These are phyloP conservation scores for Tychaedon coryphoeus DNA, from an alignment of 2,113 vertebrate genomes.

Conservation along the genomic window DNA sequence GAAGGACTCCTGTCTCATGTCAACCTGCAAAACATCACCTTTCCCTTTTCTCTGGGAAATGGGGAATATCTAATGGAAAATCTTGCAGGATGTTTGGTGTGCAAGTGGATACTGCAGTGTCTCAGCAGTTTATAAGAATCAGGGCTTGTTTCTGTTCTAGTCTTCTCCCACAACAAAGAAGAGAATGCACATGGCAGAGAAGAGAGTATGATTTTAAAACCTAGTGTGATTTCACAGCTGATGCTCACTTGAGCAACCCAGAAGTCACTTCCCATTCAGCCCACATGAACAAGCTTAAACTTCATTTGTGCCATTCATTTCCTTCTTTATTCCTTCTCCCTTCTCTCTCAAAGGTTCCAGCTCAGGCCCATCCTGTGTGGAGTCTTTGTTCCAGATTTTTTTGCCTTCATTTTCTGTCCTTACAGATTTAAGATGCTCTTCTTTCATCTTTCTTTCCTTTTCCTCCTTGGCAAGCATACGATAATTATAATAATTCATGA, in stretches of 20 bases:
- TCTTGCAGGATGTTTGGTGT: background rate
- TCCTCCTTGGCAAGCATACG: slow-evolving; percentile 70
- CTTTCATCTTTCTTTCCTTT: slow-evolving; percentile 34
- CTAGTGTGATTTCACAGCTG: slow-evolving; percentile 7
- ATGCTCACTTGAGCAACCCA: background rate
- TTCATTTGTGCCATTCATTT: slow-evolving; percentile 15
- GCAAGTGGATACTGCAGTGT: background rate
- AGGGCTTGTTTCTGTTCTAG: background rate
- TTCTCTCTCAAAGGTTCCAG: background rate
- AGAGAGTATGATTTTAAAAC: background rate
- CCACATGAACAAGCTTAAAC: background rate
- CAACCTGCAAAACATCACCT: background rate
- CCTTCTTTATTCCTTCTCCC: slow-evolving; percentile 17
- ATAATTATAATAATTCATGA: slow-evolving; percentile 83
- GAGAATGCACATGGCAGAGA: background rate
- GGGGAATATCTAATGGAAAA: background rate
- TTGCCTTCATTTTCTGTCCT: slow-evolving; percentile 36
- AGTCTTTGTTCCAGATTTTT: background rate
- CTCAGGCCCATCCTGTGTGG: slow-evolving; percentile 23
- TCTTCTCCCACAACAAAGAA: background rate
- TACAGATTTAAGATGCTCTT: slow-evolving; percentile 27
- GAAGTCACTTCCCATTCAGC: background rate
- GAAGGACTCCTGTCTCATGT: background rate
- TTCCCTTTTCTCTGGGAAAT: background rate
- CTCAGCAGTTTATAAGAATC: background rate